Base-by-base conservation (phyloP, 2,888 invertebrate species). In the Gnatocerus cornutus region DNA sequence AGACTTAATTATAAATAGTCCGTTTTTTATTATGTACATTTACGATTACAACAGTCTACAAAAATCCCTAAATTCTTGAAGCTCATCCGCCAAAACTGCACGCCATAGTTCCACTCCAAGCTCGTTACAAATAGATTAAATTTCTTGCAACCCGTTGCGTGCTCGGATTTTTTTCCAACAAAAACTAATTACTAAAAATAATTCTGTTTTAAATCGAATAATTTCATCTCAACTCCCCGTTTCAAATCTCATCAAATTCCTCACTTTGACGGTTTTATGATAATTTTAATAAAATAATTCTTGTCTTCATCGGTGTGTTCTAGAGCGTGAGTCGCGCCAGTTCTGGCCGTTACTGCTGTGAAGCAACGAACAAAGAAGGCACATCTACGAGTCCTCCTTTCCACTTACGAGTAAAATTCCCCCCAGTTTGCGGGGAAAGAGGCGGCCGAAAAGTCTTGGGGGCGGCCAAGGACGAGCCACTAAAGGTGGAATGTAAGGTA, bases 311-410 rank as follows among this genome's bases (percentile, higher is more conserved):
- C 41, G 41, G 41, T 41, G 41, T 27, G 9, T 59, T 59, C 30
- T 30, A 94, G 87, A 89, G 89, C 74, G 92, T 94, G 66, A 90
- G 91, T 33, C 86, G 93, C 46, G 87, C 87, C 64, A 89, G 91
- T 50, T 91, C 92, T 2, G 93, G 93, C 0, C 87, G 89, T 52
- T 94, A 94, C 85, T 91, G 91, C 61, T 94, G 94, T 81, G 90
- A 92, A 33, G 94, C 93, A 1, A 90, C 91, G 75, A 94, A 94
- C 84, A 88, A 89, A 77, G 90, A 94, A 77, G 94, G 94, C 9
- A 92, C 92, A 77, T 92, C 93, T 0, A 89, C 89, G 73, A 93
- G 93, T 81, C 91, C 91, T 69, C 88, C 89, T 3, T 88, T 94
- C 50, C 87, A 90, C 76, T 85, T 94, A 77, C 91, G 92, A 83